Conservation (phyloP, 92 coral and sea anemone species). For the Porites lobata region DNA sequence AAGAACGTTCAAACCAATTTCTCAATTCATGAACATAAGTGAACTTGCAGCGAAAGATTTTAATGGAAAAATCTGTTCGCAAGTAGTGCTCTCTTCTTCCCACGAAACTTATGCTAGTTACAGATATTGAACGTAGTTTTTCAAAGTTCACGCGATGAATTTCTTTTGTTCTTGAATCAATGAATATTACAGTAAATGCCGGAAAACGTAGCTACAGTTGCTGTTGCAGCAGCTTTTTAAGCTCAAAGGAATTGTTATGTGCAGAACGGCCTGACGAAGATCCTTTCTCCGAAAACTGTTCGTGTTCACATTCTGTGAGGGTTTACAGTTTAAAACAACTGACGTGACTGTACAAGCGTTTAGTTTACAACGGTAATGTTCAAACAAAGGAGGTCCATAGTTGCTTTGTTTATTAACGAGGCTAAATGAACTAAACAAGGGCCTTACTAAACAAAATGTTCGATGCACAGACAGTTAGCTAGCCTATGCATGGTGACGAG, state of each 20-base stretch:
- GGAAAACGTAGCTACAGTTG: too few relatives aligned
- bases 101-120: conserved; percentile 6
- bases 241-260: too few relatives aligned
- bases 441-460: not conserved
- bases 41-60: too few relatives aligned
- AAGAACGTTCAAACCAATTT: too few relatives aligned
- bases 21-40: too few relatives aligned
- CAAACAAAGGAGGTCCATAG: not conserved
- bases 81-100: not conserved
- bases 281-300: too few relatives aligned
- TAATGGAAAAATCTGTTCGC: not conserved
- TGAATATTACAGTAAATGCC: not conserved
- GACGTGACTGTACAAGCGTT: too few relatives aligned
- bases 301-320: too few relatives aligned
- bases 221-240: too few relatives aligned
- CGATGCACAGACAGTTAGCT: not conserved
- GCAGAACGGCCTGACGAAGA: too few relatives aligned
- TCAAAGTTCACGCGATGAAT: conserved; percentile 24
- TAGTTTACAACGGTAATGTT: not conserved
- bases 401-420: not conserved
- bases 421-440: not conserved
- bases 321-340: too few relatives aligned
- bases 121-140: conserved; percentile 2
- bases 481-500: too few relatives aligned
- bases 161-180: not conserved